These are phyloP conservation scores for Thryonomys swinderianus DNA, from an alignment of 2,113 vertebrate genomes.

Conservation along the genomic window DNA sequence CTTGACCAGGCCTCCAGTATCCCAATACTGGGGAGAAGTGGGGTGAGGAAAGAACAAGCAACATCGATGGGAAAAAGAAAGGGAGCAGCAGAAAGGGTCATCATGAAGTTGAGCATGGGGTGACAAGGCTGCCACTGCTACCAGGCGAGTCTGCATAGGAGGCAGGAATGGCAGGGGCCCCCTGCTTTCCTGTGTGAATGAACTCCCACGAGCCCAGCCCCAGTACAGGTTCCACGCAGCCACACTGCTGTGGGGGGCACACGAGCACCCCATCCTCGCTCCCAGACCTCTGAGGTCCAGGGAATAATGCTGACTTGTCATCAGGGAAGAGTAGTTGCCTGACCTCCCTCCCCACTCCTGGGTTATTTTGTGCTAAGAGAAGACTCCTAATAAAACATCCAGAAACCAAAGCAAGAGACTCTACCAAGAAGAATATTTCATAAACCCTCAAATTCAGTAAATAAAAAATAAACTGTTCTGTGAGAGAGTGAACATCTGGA, in stretches of 20 bases:
- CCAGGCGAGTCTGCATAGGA: background rate
- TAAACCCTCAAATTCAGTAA: conserved; percentile 41
- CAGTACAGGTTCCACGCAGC: background rate
- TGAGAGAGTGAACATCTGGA: background rate
- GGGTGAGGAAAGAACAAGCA: background rate
- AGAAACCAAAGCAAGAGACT: background rate
- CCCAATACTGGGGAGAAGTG: background rate
- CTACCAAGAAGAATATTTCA: background rate
- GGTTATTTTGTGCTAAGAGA: background rate
- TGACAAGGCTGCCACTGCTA: background rate
- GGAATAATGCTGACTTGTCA: background rate
- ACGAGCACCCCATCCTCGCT: background rate
- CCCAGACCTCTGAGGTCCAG: background rate
- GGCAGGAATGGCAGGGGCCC: background rate
- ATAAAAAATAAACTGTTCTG: conserved; percentile 23
- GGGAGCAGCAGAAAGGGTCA: background rate
- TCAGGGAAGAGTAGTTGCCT: background rate
- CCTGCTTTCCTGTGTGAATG: background rate
- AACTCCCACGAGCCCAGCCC: background rate
- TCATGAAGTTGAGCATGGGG: background rate
- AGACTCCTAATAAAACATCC: background rate
- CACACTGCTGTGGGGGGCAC: background rate
- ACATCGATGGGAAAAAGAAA: background rate
- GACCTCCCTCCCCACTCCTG: background rate
- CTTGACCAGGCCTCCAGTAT: background rate